These are phyloP conservation scores for Hemicentrotus pulcherrimus DNA, from an alignment of 35 echinoderm and acorn worm species.

Conservation along the genomic window DNA sequence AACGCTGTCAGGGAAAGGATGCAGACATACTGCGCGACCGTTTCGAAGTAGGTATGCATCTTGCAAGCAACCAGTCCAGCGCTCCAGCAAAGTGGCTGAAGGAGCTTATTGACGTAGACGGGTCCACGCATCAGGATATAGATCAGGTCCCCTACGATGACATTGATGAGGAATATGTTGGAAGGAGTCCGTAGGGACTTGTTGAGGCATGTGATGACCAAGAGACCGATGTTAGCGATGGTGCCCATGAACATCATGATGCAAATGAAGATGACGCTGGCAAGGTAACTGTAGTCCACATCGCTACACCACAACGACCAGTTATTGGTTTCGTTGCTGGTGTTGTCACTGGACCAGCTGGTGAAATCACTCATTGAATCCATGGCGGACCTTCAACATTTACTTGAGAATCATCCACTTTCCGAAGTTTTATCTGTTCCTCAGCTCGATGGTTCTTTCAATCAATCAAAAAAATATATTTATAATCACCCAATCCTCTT, in stretches of 20 bases:
- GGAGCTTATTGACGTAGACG: background rate
- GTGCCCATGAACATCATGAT: background rate
- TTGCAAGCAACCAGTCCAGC: background rate
- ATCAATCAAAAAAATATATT: background rate
- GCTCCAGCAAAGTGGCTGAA: constrained; percentile 16
- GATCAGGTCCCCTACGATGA: constrained; percentile 19
- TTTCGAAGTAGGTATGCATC: constrained; percentile 19
- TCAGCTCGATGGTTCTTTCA: background rate
- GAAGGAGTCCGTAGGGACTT: constrained; percentile 37
- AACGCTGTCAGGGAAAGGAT: constrained; percentile 17
- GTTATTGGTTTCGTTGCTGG: background rate
- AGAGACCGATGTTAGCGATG: constrained; percentile 26
- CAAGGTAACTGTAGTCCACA: background rate
- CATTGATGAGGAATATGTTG: constrained; percentile 31
- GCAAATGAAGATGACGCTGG: constrained; percentile 15
- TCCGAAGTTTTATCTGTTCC: background rate
- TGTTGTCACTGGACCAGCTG: background rate
- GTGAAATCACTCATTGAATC: background rate
- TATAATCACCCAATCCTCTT: background rate
- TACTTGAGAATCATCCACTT: background rate
- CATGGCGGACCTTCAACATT: background rate
- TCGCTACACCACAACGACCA: background rate
- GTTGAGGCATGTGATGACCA: constrained; percentile 35
- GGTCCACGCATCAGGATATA: constrained; percentile 30
- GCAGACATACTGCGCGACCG: constrained; percentile 31